phyloP scores from a whole-genome alignment of 2,888 invertebrate genomes.

The Schizotus pectinicornis region DNA sequence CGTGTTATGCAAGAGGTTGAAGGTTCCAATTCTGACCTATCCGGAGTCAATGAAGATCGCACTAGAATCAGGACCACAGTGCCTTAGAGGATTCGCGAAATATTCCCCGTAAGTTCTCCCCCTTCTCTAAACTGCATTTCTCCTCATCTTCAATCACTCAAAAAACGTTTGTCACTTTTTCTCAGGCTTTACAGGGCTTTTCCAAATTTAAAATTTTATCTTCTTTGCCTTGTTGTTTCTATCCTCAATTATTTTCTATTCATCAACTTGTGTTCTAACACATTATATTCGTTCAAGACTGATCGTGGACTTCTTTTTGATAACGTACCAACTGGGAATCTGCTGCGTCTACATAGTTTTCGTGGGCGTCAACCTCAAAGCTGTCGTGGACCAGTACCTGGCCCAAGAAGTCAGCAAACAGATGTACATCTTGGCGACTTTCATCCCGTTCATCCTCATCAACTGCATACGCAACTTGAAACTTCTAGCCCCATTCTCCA shows the following conservation, averaged over 20 bases:
- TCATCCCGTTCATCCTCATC: conserved; percentile 74
- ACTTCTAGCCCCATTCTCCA: conserved; percentile 87
- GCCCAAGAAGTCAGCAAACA: conserved; percentile 30
- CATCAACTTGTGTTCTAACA: too few relatives aligned
- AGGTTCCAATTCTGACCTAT: conserved; percentile 81
- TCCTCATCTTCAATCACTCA: too few relatives aligned
- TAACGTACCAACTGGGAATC: conserved; percentile 86
- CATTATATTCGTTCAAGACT: conserved; percentile 55
- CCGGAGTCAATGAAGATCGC: conserved; percentile 83
- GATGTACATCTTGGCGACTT: conserved; percentile 51
- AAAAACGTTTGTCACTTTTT: too few relatives aligned
- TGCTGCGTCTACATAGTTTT: conserved; percentile 80
- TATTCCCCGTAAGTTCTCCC: conserved; percentile 54
- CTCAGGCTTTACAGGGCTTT: too few relatives aligned
- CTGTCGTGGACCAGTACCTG: conserved; percentile 49
- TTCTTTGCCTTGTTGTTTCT: too few relatives aligned
- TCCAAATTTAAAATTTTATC: neutral
- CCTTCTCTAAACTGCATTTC: too few relatives aligned
- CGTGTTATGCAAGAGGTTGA: conserved; percentile 67
- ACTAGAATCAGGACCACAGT: conserved; percentile 74
- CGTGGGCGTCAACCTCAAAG: conserved; percentile 54
- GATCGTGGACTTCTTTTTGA: conserved; percentile 71
- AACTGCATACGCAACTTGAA: conserved; percentile 87
- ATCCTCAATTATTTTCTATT: too few relatives aligned
- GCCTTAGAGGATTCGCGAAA: conserved; percentile 65